These are phyloP conservation scores for Acrobasis repandana DNA, from an alignment of 2,888 invertebrate genomes.

Conservation along the genomic window DNA sequence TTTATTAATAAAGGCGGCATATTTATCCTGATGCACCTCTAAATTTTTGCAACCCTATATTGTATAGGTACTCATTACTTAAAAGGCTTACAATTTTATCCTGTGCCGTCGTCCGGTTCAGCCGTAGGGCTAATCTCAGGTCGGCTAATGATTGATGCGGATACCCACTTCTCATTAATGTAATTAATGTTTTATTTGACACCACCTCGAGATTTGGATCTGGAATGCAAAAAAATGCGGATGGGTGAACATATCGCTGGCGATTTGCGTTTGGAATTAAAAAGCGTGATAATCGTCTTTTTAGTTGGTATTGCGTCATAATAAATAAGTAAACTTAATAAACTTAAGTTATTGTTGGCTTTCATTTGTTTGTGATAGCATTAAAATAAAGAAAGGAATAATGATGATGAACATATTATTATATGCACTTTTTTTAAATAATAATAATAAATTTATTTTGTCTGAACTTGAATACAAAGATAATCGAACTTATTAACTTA, in stretches of 20 bases:
- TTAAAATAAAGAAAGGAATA: too few species aligned
- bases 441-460: too few species aligned
- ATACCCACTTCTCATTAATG: slow-evolving; percentile 46
- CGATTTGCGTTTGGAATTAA: neutral
- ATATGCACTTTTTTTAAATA: too few species aligned
- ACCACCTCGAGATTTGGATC: slow-evolving; percentile 28
- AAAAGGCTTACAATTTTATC: slow-evolving; percentile 81
- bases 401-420: too few species aligned
- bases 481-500: too few species aligned
- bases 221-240: slow-evolving; percentile 1
- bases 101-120: slow-evolving; percentile 47
- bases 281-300: neutral
- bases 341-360: too few species aligned
- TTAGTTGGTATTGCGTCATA: too few species aligned
- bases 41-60: slow-evolving; percentile 45
- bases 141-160: slow-evolving; percentile 67
- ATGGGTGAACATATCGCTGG: neutral
- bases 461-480: too few species aligned
- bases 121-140: slow-evolving; percentile 58
- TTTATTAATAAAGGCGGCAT: neutral
- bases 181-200: slow-evolving; percentile 50
- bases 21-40: slow-evolving; percentile 28
- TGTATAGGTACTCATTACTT: slow-evolving; percentile 69
- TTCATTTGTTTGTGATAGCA: too few species aligned
- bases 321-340: too few species aligned